Conservation (phyloP, 1,140 invertebrate species). For the Drosophila bocki region DNA sequence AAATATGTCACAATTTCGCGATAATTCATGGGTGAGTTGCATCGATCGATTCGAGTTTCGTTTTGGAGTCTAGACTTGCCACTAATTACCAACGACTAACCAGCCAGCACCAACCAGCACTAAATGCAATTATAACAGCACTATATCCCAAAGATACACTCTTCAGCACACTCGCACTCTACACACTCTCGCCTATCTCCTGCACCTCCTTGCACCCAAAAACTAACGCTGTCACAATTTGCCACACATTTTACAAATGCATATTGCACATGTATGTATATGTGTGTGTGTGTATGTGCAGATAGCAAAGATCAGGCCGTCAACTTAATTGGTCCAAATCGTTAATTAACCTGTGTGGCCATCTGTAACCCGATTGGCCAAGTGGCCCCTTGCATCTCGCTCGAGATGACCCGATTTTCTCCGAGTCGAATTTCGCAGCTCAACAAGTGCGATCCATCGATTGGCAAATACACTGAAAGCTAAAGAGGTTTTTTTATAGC, state of each 20-base stretch:
- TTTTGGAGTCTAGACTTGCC: conserved; percentile 8
- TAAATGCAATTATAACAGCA: conserved; percentile 6
- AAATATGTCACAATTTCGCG: conserved; percentile 85
- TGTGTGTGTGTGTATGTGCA: neutral
- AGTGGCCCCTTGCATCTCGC: conserved; percentile 73
- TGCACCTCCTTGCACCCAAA: conserved; percentile 21
- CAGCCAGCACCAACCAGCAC: conserved; percentile 8
- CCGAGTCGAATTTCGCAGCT: conserved; percentile 31
- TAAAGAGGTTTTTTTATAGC: neutral
- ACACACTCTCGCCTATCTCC: conserved; percentile 1
- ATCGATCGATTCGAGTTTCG: conserved; percentile 18
- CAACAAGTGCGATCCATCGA: conserved; percentile 29
- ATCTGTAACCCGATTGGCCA: conserved; percentile 75
- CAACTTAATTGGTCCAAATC: conserved; percentile 74
- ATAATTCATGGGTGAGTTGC: conserved; percentile 85
- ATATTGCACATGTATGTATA: neutral
- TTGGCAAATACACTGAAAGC: conserved; percentile 16
- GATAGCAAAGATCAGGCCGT: conserved; percentile 4
- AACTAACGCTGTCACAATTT: conserved; percentile 46
- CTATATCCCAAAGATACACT: conserved; percentile 32
- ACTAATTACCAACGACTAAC: conserved; percentile 44
- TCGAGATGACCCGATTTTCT: conserved; percentile 64
- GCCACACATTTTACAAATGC: conserved; percentile 1
- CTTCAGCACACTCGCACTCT: conserved; percentile 8
- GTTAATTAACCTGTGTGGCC: conserved; percentile 78